A percentile compares a stretch with the other conserved stretches of the same genome.
phyloP scores from a whole-genome alignment of 2,113 vertebrate genomes.

The Harpagus bidentatus region DNA sequence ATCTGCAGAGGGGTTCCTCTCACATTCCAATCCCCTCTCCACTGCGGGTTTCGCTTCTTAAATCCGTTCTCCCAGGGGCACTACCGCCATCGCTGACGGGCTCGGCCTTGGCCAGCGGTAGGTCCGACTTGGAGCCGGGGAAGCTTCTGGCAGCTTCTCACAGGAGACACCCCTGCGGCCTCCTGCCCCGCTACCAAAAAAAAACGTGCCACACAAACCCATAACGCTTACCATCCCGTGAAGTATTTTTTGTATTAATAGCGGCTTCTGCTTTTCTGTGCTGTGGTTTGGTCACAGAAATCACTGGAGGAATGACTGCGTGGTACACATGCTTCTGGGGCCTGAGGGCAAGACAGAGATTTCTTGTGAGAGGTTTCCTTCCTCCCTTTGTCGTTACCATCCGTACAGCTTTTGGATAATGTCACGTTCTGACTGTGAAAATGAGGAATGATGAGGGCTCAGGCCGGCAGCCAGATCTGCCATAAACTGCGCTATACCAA shows the following conservation, averaged over 20 bases:
- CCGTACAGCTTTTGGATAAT: neutral
- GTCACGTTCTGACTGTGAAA: neutral
- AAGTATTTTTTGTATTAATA: neutral
- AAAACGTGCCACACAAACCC: too few species aligned
- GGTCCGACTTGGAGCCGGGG: too few species aligned
- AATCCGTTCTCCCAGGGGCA: too few species aligned
- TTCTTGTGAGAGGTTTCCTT: neutral
- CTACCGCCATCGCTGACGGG: too few species aligned
- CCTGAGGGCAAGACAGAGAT: neutral
- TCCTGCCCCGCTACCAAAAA: too few species aligned
- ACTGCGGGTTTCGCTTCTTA: too few species aligned
- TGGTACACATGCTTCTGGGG: fast-evolving
- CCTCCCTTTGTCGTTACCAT: neutral
- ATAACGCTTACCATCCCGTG: neutral
- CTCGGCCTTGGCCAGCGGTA: too few species aligned
- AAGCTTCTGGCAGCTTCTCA: too few species aligned
- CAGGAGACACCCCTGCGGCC: too few species aligned
- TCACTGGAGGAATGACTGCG: neutral
- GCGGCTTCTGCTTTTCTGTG: neutral
- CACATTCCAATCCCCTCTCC: too few species aligned
- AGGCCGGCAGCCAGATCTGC: neutral
- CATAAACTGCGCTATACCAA: neutral
- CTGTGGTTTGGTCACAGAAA: neutral
- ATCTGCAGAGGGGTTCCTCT: too few species aligned
- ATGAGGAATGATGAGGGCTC: neutral